Evolutionary conservation across 2,113 vertebrate species (phyloP).

Genomic region (Pan troglodytes): NHGRI_mPanTro3-v2.1_pri NC_072402.2:190001-190500

Average conservation of each 20-base stretch:
- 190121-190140: fast-evolving
- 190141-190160: fast-evolving
- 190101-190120: neutral
- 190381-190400: no score
- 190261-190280: neutral
- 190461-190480: no score
- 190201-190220: neutral
- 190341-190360: no score
- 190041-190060: neutral
- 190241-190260: neutral
- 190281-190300: neutral
- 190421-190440: no score
- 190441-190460: no score
- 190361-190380: no score
- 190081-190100: neutral
- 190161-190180: neutral
- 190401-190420: no score
- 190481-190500: no score
- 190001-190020: neutral
- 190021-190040: neutral
- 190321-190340: no score
- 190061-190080: neutral
- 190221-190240: neutral
- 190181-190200: neutral
- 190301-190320: neutral